Conservation (phyloP, 2,888 invertebrate species). For the Odontocolon sp. region DNA sequence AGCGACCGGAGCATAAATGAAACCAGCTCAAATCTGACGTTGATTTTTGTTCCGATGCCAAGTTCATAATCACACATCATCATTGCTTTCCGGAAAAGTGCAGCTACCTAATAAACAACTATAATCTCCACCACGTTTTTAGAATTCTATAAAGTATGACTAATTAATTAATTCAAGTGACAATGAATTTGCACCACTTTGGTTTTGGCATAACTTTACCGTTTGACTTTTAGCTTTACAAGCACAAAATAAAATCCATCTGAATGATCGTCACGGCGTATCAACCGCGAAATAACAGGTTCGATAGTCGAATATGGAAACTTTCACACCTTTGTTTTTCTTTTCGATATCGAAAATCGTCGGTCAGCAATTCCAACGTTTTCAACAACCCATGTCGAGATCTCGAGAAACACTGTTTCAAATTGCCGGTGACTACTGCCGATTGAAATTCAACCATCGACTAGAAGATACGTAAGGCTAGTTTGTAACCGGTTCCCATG, state of each 20-base stretch:
- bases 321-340: slow-evolving; percentile 45
- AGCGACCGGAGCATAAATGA: background rate
- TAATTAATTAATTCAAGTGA: too few relatives aligned
- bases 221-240: too few relatives aligned
- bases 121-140: too few relatives aligned
- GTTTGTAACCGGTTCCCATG: background rate
- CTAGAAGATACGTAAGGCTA: too few relatives aligned
- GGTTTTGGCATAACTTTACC: slow-evolving; percentile 13
- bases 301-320: slow-evolving; percentile 53
- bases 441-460: too few relatives aligned
- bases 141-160: too few relatives aligned
- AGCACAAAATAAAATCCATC: background rate
- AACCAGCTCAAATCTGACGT: background rate
- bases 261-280: slow-evolving; percentile 1
- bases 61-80: background rate
- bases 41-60: too few relatives aligned
- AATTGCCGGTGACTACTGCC: too few relatives aligned
- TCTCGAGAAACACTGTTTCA: background rate
- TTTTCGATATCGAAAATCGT: slow-evolving; percentile 13
- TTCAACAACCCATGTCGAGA: background rate
- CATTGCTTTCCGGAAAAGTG: too few relatives aligned
- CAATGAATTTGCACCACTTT: background rate
- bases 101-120: too few relatives aligned
- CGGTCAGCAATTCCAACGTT: slow-evolving; percentile 2
- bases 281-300: too few relatives aligned